A percentile compares a stretch with the other conserved stretches of the same genome.
Conservation (phyloP, 2,797 vertebrate species). For the Mormyrus proboscirostris region DNA sequence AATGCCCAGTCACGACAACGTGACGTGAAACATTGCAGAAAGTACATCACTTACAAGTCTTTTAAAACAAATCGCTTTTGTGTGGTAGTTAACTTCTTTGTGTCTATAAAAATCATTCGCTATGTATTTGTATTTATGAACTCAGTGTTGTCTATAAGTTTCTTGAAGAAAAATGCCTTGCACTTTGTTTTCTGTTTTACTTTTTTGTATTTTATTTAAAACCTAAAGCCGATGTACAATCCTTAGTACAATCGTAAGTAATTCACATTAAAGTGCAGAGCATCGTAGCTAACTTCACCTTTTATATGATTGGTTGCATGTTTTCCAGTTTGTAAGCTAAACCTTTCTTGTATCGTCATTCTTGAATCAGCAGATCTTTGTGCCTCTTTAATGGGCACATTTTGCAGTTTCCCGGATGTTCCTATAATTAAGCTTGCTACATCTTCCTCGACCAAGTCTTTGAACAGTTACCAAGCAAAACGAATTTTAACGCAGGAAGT, state of each 20-base stretch:
- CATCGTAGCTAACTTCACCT: background rate
- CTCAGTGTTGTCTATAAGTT: conserved; percentile 1
- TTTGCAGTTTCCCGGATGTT: conserved; percentile 35
- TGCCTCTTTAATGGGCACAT: conserved; percentile 39
- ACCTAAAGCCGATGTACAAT: background rate
- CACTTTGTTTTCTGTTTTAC: background rate
- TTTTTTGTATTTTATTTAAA: conserved; percentile 15
- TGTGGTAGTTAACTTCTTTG: conserved; percentile 34
- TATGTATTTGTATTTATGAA: conserved; percentile 51
- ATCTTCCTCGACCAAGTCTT: conserved; percentile 28
- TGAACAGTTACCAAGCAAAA: conserved; percentile 30
- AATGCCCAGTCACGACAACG: conserved; percentile 31
- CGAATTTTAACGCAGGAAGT: background rate
- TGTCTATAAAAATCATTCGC: conserved; percentile 43
- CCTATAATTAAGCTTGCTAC: background rate
- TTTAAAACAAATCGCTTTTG: conserved; percentile 34
- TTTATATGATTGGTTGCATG: conserved; percentile 17
- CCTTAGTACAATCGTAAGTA: conserved; percentile 33
- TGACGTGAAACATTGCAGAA: background rate
- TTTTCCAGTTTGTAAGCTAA: background rate
- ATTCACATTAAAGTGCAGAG: conserved; percentile 28
- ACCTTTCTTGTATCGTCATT: conserved; percentile 32
- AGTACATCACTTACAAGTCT: conserved; percentile 38
- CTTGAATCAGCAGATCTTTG: conserved; percentile 36
- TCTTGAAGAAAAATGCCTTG: background rate